A percentile compares a stretch with the other conserved stretches of the same genome.
Conservation (phyloP, 2,797 vertebrate species). For the Protonibea diacanthus region DNA sequence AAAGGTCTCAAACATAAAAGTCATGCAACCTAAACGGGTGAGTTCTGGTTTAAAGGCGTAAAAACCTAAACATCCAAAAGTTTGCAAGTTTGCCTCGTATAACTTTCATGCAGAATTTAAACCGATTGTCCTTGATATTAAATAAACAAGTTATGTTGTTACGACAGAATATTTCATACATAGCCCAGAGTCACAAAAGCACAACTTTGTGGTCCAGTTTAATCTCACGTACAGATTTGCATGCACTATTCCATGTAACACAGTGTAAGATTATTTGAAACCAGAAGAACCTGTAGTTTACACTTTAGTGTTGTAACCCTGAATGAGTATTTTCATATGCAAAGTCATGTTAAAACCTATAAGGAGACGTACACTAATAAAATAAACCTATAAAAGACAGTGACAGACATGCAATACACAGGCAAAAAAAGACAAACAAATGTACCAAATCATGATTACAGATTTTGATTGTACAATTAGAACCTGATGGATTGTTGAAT, state of each 20-base stretch:
- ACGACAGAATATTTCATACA: not conserved
- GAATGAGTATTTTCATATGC: not conserved
- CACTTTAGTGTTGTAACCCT: not conserved
- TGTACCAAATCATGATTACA: not conserved
- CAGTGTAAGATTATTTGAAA: not conserved
- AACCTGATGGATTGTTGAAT: too few species aligned
- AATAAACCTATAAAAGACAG: not conserved
- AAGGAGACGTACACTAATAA: conserved; percentile 8
- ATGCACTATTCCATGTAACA: not conserved
- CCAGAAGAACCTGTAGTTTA: not conserved
- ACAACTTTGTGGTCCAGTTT: conserved; percentile 7
- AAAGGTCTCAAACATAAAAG: conserved; percentile 38
- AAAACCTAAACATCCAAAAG: conserved; percentile 10
- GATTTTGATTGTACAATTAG: too few species aligned
- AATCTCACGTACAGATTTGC: not conserved
- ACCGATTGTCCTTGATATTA: not conserved
- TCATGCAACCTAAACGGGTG: conserved; percentile 12
- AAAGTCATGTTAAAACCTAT: not conserved
- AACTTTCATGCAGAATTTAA: conserved; percentile 11
- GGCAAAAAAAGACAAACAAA: not conserved
- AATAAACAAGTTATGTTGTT: not conserved
- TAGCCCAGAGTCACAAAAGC: not conserved
- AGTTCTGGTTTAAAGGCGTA: not conserved
- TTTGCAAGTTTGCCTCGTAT: not conserved
- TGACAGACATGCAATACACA: not conserved